Conservation (phyloP, 2,113 vertebrate genomes). For the Romanogobio albipinnatus region DNA sequence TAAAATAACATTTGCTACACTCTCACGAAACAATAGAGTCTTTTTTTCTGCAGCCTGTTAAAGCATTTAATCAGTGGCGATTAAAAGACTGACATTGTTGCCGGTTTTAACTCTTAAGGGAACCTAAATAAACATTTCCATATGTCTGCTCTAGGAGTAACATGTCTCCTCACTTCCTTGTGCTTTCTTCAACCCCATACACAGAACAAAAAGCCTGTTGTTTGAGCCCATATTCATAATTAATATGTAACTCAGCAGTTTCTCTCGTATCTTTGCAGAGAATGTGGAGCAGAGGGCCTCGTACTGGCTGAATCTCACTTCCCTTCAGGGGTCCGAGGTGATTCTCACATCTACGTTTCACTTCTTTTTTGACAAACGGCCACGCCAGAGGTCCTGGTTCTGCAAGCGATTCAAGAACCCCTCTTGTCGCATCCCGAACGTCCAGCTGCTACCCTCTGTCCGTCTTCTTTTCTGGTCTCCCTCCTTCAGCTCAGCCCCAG, state of each 20-base stretch:
- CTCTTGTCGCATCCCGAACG: slow-evolving; percentile 70
- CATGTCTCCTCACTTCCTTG: slow-evolving; percentile 71
- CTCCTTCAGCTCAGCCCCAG: slow-evolving; percentile 70
- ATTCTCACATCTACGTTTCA: slow-evolving; percentile 87
- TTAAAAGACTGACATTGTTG: slow-evolving; percentile 62
- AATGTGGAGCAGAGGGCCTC: slow-evolving; percentile 63
- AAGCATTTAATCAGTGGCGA: slow-evolving; percentile 57
- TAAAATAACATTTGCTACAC: background rate
- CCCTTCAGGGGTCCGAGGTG: slow-evolving; percentile 88
- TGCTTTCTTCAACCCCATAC: slow-evolving; percentile 58
- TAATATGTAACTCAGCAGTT: slow-evolving; percentile 67
- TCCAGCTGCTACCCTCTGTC: slow-evolving; percentile 63
- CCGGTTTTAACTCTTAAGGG: slow-evolving; percentile 69
- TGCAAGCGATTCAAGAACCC: slow-evolving; percentile 81
- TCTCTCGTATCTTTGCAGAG: slow-evolving; percentile 52
- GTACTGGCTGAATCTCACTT: slow-evolving; percentile 90
- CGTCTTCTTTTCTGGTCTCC: slow-evolving; percentile 79
- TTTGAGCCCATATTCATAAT: slow-evolving; percentile 74
- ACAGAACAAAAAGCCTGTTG: slow-evolving; percentile 78
- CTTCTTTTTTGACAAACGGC: slow-evolving; percentile 81
- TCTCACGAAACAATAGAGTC: background rate
- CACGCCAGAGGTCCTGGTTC: slow-evolving; percentile 71
- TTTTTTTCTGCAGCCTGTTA: slow-evolving; percentile 53
- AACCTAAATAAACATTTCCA: slow-evolving; percentile 76
- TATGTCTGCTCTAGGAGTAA: slow-evolving; percentile 66